Conservation (phyloP, 1,140 invertebrate species). For the Nixonia krombeini region DNA sequence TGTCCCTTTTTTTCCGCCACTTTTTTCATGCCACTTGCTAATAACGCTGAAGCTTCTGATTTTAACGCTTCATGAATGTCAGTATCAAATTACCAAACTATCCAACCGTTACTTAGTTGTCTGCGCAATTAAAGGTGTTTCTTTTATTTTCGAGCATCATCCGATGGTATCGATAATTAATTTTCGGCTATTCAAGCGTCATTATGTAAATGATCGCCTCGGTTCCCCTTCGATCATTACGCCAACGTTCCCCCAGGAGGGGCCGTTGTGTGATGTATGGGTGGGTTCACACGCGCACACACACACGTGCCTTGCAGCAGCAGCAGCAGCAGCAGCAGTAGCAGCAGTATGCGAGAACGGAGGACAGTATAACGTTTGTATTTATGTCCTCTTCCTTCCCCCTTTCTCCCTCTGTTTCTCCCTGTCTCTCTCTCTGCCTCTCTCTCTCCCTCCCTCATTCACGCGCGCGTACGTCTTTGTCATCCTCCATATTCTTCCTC, state of each 20-base stretch:
- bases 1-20: slow-evolving; percentile 21
- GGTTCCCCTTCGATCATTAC: slow-evolving; percentile 52
- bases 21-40: slow-evolving; percentile 32
- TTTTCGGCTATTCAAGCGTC: slow-evolving; percentile 56
- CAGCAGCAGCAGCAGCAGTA: too few species aligned
- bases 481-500: slow-evolving; percentile 4
- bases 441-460: slow-evolving; percentile 4
- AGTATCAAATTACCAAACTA: slow-evolving; percentile 37
- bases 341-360: slow-evolving; percentile 32
- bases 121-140: slow-evolving; percentile 54
- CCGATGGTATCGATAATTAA: slow-evolving; percentile 61
- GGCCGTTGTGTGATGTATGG: slow-evolving; percentile 2
- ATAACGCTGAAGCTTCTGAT: slow-evolving; percentile 39
- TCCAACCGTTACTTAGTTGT: slow-evolving; percentile 36
- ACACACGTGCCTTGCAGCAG: too few species aligned
- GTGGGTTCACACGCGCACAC: slow-evolving; percentile 2
- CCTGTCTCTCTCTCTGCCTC: slow-evolving; percentile 16
- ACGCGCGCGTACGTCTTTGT: too few species aligned
- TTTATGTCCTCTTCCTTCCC: slow-evolving; percentile 3
- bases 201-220: slow-evolving; percentile 62
- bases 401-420: neutral
- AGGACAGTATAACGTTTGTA: slow-evolving; percentile 17
- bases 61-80: slow-evolving; percentile 41
- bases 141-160: slow-evolving; percentile 51
- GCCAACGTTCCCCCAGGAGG: slow-evolving; percentile 17